phyloP scores from a whole-genome alignment of 2,888 invertebrate species.

The Cetonia aurata region DNA sequence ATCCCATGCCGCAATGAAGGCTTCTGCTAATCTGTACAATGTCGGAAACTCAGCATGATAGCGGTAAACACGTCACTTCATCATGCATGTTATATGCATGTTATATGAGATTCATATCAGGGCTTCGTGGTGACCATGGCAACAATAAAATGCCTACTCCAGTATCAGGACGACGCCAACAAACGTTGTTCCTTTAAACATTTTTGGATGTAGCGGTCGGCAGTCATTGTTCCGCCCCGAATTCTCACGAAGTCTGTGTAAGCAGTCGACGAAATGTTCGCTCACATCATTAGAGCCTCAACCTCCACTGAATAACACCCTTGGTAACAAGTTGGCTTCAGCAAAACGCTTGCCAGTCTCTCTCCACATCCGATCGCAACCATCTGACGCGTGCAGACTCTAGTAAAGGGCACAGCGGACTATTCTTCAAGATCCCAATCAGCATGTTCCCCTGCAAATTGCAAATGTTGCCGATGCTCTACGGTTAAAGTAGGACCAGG shows the following conservation, averaged over 20 bases:
- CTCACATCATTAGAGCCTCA: no score
- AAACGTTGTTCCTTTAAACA: not conserved
- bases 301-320: not conserved
- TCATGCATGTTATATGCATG: no score
- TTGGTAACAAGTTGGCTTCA: not conserved
- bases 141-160: not conserved
- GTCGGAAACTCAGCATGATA: no score
- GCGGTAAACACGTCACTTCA: no score
- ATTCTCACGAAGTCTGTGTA: not conserved
- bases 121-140: no score
- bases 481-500: no score
- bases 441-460: no score
- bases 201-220: not conserved
- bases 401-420: not conserved
- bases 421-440: not conserved
- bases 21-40: no score
- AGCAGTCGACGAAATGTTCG: not conserved
- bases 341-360: not conserved
- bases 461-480: not conserved
- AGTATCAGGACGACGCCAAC: no score
- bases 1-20: no score
- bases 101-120: no score
- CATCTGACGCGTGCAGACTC: not conserved
- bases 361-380: not conserved
- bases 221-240: not conserved